Base-by-base conservation (phyloP, 2,113 vertebrate genomes). In the Pelusios castaneus region DNA sequence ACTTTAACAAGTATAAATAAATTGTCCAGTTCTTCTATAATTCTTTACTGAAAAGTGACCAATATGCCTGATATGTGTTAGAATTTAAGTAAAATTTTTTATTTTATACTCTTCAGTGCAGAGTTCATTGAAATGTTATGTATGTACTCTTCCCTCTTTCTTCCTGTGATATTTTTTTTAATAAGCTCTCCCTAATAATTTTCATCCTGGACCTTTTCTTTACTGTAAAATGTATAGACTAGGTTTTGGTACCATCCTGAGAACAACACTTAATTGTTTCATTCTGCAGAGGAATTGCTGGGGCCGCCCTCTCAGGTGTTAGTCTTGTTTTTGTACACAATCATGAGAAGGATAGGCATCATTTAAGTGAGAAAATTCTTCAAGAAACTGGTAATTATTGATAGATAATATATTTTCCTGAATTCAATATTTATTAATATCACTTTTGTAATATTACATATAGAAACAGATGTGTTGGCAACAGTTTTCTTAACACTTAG, bases 81-180 rank as follows among this genome's bases (percentile, higher is more conserved):
- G 79, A 94, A 92, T 88, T 91, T 85, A 93, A 96, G 91, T 49
- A 93, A 84, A 67, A 38, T 41, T 47, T 78, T 92, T 73, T 88
- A 52, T 49, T 70, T 25, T 52, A 22, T 85, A 49, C 56, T 25
- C 86, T 22, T 75, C 84, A 73, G 56, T 93, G 82, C 63, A 63
- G 2, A 34, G 52, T 73, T 92, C 90, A 83, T 89, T 94, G 70
- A 87, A 60, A 17, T 81, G 31, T 34, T 22, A 8, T 60, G 29
- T 52, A 22, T 76, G 34, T 0, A 0, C 90, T 87, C 22, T 83
- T 84, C 25, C 25, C 2, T 47, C 51, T 75, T 80, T 87, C 60
- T 55, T 1, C 87, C 77, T 81, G 17, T 80, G 41, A 38, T 43
- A 89, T 91, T 76, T 45, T 43, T 91, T 91, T 76, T 45, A 45